Base-by-base conservation (phyloP, 2,888 invertebrate species). In the Oscheius sp. region DNA sequence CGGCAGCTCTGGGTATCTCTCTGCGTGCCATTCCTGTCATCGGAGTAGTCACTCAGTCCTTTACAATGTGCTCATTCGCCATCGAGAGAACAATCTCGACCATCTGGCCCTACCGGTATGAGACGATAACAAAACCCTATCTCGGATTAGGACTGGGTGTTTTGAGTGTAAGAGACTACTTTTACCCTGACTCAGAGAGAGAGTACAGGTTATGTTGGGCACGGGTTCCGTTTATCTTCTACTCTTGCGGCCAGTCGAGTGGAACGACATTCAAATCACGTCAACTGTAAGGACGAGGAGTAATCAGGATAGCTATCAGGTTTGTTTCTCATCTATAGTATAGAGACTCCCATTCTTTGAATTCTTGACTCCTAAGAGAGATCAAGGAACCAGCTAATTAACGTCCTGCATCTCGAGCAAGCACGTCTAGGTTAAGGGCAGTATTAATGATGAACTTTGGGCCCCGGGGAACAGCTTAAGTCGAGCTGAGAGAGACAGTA, bases 51-150 rank as follows among this genome's bases (percentile, higher is more conserved):
- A 35, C 35, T 7, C 66, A 66, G 13, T 53, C 53, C 35, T 51
- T 53, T 35, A 66, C 51, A 29, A 66, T 66, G 66, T 66, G 66
- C 35, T 48, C 66, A 3, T 66, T 66, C 11, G 51, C 66, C 29
- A 51, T 66, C 9, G 66, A 66, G 21, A 48, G 66, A 29, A n/a
- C 66, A 3, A 51, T 66, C 21, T 66, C 66, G 3, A 66, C 66
- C 13, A 51, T 66, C 13, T 66, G 33, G 42, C 63, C 63, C 4
- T 42, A 42, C 1, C 21, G 11, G 32, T 66, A 66, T 51, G 66
- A 66, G 13, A 32, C 13, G 21, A 33, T 66, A 2, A 50, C 50
- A 33, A 50, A 7, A 13, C 29, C 66, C 2, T 35, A 51, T 21
- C 5, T 66, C 1, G 66, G 66, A 11, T n/a, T 53, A 1, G 13